Base-by-base conservation (phyloP, 1,140 invertebrate species). In the Vollenhovia emeryi region DNA sequence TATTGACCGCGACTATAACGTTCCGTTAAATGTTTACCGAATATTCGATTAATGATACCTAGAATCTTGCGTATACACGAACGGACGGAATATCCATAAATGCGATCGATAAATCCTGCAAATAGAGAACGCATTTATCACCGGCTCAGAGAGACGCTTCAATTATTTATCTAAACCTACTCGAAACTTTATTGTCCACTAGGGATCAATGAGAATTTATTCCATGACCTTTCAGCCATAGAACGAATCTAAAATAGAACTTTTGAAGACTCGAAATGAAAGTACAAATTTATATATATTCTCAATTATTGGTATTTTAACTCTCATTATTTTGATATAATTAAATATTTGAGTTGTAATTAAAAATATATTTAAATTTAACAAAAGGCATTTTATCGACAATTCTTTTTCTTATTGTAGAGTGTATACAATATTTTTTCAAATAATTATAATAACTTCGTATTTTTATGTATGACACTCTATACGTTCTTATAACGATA, bases 31-130 rank as follows among this genome's bases (percentile, higher is more conserved):
- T 71, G 50, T 82, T 80, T 71, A 33, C 24, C 50, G 55, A 71
- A 80, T 80, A 71, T n/a, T 71, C 24, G 24, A 57, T 82, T 71
- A 82, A 71, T 45, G 36, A 71, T 71, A 13, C 13, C 4, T 50
- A 36, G 15, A 11, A 11, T 7, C 18, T 21, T 36, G 21, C 8
- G 3, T 45, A 15, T 9, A 57, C 13, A 52, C 15, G 2, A n/a
- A 59, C n/a, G 71, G 24, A 69, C 8, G 3, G 24, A 80, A 69
- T 43, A 57, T 9, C 4, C 36, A 43, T 9, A 43, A 57, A 13
- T 13, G 6, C 64, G 13, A 33, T 69, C 36, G 1, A 71, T 80
- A 43, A 30, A 55, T 43, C 18, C 30, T 30, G 1, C 18, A 43
- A n/a, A 24, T 8, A 82, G 9, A 40, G 24, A 69, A 69, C 45